Evolutionary conservation across 1,140 invertebrate genomes (phyloP).

Genomic region (Drosophila lini): DNA sequence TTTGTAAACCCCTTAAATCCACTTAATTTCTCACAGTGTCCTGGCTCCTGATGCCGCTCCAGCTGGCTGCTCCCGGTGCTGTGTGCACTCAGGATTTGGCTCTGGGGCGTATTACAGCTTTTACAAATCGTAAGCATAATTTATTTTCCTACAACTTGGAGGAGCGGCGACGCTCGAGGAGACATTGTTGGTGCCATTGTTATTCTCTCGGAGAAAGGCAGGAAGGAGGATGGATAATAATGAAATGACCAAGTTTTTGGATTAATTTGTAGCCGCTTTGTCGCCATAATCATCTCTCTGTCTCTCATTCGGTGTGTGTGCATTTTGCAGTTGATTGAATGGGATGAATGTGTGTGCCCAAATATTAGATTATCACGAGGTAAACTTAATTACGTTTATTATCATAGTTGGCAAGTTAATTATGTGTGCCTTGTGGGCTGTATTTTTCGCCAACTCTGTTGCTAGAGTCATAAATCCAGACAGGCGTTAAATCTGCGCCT

Average conservation of each 20-base stretch:
- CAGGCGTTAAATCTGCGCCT: slow-evolving; percentile 51
- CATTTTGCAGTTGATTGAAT: slow-evolving; percentile 50
- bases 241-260: slow-evolving; percentile 50
- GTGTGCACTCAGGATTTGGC: slow-evolving; percentile 78
- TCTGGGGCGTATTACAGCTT: slow-evolving; percentile 79
- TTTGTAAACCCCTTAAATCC: not conserved
- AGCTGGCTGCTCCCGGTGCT: slow-evolving; percentile 45
- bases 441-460: slow-evolving; percentile 23
- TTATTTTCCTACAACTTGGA: slow-evolving; percentile 74
- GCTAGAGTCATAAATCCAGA: slow-evolving; percentile 59
- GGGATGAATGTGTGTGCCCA: slow-evolving; percentile 12
- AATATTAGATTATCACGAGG: slow-evolving; percentile 31
- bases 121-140: slow-evolving; percentile 80
- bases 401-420: slow-evolving; percentile 25
- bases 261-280: slow-evolving; percentile 60
- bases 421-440: slow-evolving; percentile 19
- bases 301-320: slow-evolving; percentile 3
- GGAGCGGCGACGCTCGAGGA: slow-evolving; percentile 17
- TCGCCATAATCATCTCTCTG: slow-evolving; percentile 8
- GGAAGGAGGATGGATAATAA: slow-evolving; percentile 23
- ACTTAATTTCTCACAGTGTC: slow-evolving; percentile 7
- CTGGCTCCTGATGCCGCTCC: slow-evolving; percentile 21
- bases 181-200: slow-evolving; percentile 36
- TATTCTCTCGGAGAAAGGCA: not conserved
- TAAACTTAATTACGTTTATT: slow-evolving; percentile 38